Evolutionary conservation across 92 coral and sea anemone species (phyloP).

Genomic region (Palythoa caribaeorum): DNA sequence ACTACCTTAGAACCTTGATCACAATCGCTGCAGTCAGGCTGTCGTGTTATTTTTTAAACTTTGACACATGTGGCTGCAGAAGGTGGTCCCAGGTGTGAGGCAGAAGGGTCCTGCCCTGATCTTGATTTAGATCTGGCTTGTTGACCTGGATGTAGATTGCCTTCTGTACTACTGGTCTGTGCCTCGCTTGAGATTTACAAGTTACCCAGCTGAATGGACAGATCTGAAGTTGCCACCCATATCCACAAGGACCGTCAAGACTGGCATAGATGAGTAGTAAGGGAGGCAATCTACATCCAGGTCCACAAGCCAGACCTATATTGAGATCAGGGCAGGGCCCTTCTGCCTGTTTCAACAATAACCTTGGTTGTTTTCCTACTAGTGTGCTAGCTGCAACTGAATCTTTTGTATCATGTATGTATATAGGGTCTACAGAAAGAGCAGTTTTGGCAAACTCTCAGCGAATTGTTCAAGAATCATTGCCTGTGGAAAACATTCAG

Average conservation of each 20-base stretch:
- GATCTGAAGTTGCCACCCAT: neutral
- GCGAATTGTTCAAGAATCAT: constrained; percentile 35
- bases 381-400: constrained; percentile 2
- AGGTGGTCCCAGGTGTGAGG: constrained; percentile 15
- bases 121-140: neutral
- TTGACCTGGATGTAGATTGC: constrained; percentile 15
- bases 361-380: constrained; percentile 8
- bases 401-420: neutral
- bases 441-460: constrained; percentile 42
- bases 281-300: constrained; percentile 5
- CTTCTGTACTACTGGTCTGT: neutral
- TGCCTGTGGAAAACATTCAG: constrained; percentile 49
- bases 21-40: neutral
- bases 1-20: constrained; percentile 14
- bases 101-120: constrained; percentile 3
- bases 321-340: neutral
- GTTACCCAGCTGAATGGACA: constrained; percentile 8
- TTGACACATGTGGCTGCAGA: constrained; percentile 13
- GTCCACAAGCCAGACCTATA: neutral
- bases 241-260: constrained; percentile 2
- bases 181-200: constrained; percentile 5
- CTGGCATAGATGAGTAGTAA: neutral
- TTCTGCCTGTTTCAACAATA: neutral
- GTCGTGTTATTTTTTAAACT: neutral
- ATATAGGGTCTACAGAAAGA: constrained; percentile 50